phyloP scores from a whole-genome alignment of 2,888 invertebrate species.

The Eupithecia abbreviata region DNA sequence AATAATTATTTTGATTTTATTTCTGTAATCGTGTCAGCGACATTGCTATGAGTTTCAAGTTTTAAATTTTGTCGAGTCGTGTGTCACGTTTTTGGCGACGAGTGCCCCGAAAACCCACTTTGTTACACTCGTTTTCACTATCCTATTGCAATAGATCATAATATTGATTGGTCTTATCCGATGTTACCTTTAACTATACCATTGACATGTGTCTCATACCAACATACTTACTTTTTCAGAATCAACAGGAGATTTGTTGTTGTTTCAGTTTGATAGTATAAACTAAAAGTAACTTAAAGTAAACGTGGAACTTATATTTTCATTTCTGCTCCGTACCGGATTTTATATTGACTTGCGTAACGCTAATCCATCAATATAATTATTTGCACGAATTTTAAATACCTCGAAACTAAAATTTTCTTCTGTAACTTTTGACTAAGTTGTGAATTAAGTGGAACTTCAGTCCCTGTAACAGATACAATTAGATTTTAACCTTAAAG shows the following conservation, averaged over 20 bases:
- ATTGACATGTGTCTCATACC: neutral
- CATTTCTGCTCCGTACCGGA: neutral
- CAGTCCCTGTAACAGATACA: neutral
- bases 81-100: conserved; percentile 23
- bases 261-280: neutral
- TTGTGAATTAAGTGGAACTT: neutral
- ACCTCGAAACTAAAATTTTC: neutral
- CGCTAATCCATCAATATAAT: neutral
- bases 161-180: neutral
- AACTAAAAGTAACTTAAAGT: neutral
- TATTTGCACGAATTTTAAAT: neutral
- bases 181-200: neutral
- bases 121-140: conserved; percentile 6
- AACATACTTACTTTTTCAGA: neutral
- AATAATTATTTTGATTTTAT: conserved; percentile 36
- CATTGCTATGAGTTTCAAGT: conserved; percentile 13
- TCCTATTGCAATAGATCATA: conserved; percentile 11
- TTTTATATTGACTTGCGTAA: neutral
- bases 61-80: conserved; percentile 16
- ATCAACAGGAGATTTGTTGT: neutral
- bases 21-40: conserved; percentile 29
- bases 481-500: neutral
- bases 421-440: neutral
- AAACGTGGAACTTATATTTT: neutral
- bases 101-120: conserved; percentile 18